These are phyloP conservation scores for Ellobium chinense DNA, from an alignment of 2,888 invertebrate species.

Conservation along the genomic window DNA sequence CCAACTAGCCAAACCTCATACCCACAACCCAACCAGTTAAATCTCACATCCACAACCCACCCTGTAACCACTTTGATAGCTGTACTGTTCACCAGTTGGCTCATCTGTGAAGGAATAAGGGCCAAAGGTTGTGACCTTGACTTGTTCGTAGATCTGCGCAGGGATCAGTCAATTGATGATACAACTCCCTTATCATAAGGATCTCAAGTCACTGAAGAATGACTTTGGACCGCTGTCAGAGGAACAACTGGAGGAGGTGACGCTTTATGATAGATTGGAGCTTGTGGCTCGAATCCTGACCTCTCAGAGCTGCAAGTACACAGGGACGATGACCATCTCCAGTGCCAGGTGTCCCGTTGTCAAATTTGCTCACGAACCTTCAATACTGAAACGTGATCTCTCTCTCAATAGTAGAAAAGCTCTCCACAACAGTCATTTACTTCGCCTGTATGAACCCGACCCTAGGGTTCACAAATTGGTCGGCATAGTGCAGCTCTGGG, in stretches of 20 bases:
- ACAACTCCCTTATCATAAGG: conserved; percentile 60
- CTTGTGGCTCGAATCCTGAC: conserved; percentile 59
- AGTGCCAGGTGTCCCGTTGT: conserved; percentile 71
- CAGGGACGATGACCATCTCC: conserved; percentile 64
- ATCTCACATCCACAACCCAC: too few species aligned
- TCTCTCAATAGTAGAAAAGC: conserved; percentile 75
- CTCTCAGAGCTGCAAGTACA: conserved; percentile 53
- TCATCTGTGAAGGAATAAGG: conserved; percentile 76
- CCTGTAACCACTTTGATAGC: conserved; percentile 59
- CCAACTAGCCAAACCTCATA: too few species aligned
- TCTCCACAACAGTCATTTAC: conserved; percentile 70
- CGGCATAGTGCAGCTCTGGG: conserved; percentile 73
- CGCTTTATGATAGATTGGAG: conserved; percentile 55
- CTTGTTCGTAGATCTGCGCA: conserved; percentile 66
- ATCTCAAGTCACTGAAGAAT: conserved; percentile 61
- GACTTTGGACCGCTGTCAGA: conserved; percentile 60
- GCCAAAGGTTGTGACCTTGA: conserved; percentile 75
- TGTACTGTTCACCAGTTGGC: conserved; percentile 72
- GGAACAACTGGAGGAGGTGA: conserved; percentile 55
- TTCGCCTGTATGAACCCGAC: conserved; percentile 67
- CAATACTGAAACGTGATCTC: conserved; percentile 71
- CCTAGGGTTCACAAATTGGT: conserved; percentile 69
- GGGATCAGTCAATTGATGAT: not conserved
- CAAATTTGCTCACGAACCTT: conserved; percentile 62
- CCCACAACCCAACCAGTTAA: too few species aligned